These are phyloP conservation scores for Lycia hirtaria DNA, from an alignment of 2,888 invertebrate species.

Conservation along the genomic window DNA sequence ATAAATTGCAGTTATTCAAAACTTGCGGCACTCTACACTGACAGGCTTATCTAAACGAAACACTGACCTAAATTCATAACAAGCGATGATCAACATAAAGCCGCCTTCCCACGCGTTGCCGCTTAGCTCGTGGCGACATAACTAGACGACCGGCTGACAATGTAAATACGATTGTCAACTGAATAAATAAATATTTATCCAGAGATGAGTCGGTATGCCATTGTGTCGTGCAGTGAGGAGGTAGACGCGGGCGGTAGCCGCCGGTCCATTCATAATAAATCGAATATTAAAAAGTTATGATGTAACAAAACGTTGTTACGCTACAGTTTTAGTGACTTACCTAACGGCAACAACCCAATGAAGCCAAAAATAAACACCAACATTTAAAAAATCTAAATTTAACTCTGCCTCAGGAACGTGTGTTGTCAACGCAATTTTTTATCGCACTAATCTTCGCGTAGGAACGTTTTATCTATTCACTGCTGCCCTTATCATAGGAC, in stretches of 20 bases:
- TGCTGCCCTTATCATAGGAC: conserved; percentile 64
- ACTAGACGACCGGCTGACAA: conserved; percentile 69
- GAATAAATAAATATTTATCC: conserved; percentile 83
- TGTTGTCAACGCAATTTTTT: conserved; percentile 53
- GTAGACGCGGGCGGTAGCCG: conserved; percentile 56
- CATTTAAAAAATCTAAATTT: conserved; percentile 54
- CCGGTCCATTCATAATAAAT: conserved; percentile 56
- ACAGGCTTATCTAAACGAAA: conserved; percentile 53
- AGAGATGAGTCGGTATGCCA: conserved; percentile 73
- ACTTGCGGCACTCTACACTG: conserved; percentile 44
- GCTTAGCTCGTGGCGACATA: conserved; percentile 59
- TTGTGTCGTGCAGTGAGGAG: conserved; percentile 56
- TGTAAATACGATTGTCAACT: conserved; percentile 84
- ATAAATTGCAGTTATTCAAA: conserved; percentile 22
- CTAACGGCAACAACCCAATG: conserved; percentile 58
- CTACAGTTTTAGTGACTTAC: conserved; percentile 55
- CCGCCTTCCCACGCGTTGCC: conserved; percentile 66
- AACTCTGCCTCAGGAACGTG: conserved; percentile 50
- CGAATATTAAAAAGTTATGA: conserved; percentile 58
- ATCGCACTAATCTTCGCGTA: conserved; percentile 67
- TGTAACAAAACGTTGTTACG: conserved; percentile 52
- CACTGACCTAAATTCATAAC: conserved; percentile 74
- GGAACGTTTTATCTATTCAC: conserved; percentile 66
- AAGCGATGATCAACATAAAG: conserved; percentile 73
- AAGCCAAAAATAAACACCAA: conserved; percentile 59